Evolutionary conservation across 2,888 invertebrate species (phyloP).

Genomic region (Lasioglossum figueresi): DNA sequence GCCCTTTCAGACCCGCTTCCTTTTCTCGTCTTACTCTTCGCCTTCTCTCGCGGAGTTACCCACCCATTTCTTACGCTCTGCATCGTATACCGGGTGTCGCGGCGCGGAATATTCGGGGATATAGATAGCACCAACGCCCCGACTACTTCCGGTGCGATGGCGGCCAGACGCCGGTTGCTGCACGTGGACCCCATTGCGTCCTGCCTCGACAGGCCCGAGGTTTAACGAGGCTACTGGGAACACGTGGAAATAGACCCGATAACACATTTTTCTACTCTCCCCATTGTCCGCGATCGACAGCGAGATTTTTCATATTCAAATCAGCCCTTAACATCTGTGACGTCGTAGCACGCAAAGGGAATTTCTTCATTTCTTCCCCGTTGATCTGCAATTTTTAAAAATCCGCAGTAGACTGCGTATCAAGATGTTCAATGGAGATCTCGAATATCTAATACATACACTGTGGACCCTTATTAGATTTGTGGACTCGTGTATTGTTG

Average conservation of each 20-base stretch:
- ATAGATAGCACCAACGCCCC: conserved; percentile 40
- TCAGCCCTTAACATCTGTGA: not conserved
- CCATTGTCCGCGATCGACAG: not conserved
- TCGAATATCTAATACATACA: too few species aligned
- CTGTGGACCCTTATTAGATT: too few species aligned
- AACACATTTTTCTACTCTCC: not conserved
- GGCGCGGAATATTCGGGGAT: conserved; percentile 33
- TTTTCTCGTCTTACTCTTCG: conserved; percentile 75
- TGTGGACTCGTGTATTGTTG: too few species aligned
- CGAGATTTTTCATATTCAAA: too few species aligned
- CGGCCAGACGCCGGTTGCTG: conserved; percentile 25
- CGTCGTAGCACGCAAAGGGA: not conserved
- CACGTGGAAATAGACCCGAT: conserved; percentile 17
- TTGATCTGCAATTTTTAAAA: too few species aligned
- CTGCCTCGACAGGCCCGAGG: not conserved
- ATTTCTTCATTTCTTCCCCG: not conserved
- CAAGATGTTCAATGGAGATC: too few species aligned
- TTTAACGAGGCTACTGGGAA: conserved; percentile 25
- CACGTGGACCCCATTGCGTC: conserved; percentile 2
- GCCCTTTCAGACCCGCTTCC: conserved; percentile 68
- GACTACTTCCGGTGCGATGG: conserved; percentile 40
- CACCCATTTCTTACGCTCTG: conserved; percentile 81
- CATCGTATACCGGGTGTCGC: conserved; percentile 73
- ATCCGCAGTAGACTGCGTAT: too few species aligned
- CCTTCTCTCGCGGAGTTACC: conserved; percentile 76